Evolutionary conservation across 1,140 invertebrate species (phyloP).

Genomic region (Psix sp.): DNA sequence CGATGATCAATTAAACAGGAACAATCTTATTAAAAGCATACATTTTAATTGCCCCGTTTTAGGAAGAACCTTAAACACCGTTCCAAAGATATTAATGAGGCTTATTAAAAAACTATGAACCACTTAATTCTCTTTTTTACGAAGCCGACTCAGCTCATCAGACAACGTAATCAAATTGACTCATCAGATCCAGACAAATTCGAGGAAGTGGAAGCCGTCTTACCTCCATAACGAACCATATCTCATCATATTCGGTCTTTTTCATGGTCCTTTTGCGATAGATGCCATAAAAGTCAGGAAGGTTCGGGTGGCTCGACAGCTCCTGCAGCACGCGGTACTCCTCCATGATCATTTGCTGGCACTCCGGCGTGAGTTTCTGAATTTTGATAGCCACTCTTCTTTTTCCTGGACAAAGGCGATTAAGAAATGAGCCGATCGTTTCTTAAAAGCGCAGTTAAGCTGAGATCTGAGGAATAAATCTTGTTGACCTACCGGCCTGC

Average conservation of each 20-base stretch:
- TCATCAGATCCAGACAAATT: no score
- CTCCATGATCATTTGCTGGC: constrained; percentile 84
- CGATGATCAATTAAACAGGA: no score
- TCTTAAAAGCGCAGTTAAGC: constrained; percentile 33
- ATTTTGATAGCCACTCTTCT: constrained; percentile 90
- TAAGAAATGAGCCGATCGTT: constrained; percentile 24
- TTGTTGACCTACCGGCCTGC: constrained; percentile 77
- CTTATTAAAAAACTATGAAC: no score
- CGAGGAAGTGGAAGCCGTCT: constrained; percentile 56
- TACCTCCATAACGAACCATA: constrained; percentile 95
- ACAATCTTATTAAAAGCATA: no score
- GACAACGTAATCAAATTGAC: no score
- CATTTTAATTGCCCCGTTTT: no score
- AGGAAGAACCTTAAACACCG: no score
- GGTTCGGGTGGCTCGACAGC: constrained; percentile 85
- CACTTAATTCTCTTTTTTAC: no score
- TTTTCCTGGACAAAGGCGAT: constrained; percentile 69
- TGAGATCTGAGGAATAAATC: constrained; percentile 17
- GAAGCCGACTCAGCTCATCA: no score
- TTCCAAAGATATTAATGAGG: no score
- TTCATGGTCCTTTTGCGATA: constrained; percentile 82
- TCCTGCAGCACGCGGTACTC: constrained; percentile 91
- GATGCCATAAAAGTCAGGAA: constrained; percentile 90
- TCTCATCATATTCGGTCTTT: constrained; percentile 81
- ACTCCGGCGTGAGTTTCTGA: constrained; percentile 83